These are phyloP conservation scores for Kryptolebias marmoratus DNA, from an alignment of 2,113 vertebrate genomes.

Conservation along the genomic window DNA sequence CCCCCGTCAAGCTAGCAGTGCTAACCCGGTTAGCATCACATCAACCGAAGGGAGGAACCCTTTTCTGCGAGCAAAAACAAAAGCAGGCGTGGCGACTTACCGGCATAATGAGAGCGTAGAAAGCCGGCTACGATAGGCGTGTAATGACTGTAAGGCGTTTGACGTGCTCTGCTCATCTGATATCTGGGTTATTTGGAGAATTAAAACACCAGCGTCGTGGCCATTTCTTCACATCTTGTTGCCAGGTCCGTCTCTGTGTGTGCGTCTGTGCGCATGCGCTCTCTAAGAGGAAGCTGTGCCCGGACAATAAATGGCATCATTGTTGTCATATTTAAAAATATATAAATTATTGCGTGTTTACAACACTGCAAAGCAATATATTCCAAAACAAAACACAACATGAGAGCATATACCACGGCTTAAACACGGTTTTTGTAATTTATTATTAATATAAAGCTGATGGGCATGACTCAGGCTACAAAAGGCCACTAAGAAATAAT, in stretches of 20 bases:
- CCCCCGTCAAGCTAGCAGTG: conserved; percentile 27
- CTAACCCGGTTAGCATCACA: conserved; percentile 70
- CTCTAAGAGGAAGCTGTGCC: not conserved
- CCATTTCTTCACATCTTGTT: conserved; percentile 50
- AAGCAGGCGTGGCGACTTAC: conserved; percentile 63
- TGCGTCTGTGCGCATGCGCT: conserved; percentile 58
- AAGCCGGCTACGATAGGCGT: not conserved
- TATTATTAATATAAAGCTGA: no score
- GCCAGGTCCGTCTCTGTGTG: conserved; percentile 7
- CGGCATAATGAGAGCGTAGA: conserved; percentile 64
- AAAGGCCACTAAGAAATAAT: no score
- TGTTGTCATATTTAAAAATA: not conserved
- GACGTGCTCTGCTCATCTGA: conserved; percentile 13
- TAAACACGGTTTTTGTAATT: no score
- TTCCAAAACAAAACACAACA: no score
- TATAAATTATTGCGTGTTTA: not conserved
- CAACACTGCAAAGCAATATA: not conserved
- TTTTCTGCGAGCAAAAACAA: conserved; percentile 31
- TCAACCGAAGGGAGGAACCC: conserved; percentile 70
- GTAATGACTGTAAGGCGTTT: not conserved
- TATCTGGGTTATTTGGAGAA: conserved; percentile 25
- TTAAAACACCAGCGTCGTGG: conserved; percentile 32
- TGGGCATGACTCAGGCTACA: no score
- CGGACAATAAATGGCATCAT: not conserved
- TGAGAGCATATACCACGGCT: no score